Percentiles rank a stretch among this genome's conserved stretches.
These are phyloP conservation scores for Carassius auratus DNA, from an alignment of 2,113 vertebrate species.

Conservation along the genomic window DNA sequence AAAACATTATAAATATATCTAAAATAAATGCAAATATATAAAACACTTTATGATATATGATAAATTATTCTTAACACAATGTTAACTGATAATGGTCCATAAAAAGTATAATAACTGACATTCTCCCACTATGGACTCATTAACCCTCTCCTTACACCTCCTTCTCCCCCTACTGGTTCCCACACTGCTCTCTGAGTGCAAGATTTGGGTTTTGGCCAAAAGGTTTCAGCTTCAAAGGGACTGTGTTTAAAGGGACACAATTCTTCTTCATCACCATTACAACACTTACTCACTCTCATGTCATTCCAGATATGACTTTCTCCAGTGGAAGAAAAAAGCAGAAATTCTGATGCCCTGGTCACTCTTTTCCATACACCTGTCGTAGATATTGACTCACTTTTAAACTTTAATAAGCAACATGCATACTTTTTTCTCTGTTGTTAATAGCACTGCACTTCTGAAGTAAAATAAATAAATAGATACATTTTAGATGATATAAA, in stretches of 20 bases:
- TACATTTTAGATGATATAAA: too few species aligned
- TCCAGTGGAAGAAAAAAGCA: background rate
- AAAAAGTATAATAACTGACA: background rate
- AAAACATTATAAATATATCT: background rate
- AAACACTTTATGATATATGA: background rate
- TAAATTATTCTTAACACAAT: background rate
- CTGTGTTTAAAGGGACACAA: background rate
- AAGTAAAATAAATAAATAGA: too few species aligned
- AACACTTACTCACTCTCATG: background rate
- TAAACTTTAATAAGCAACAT: too few species aligned
- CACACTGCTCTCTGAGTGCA: constrained; percentile 39
- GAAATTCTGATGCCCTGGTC: background rate
- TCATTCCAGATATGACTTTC: background rate
- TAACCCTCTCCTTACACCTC: constrained; percentile 4
- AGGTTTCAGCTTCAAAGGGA: constrained; percentile 24
- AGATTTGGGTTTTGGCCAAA: constrained; percentile 35
- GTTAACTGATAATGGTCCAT: background rate
- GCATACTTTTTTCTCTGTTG: too few species aligned
- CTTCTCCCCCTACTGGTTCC: constrained; percentile 17
- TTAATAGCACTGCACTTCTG: too few species aligned
- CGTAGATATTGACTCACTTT: too few species aligned
- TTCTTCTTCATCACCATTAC: background rate
- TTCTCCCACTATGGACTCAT: constrained; percentile 5
- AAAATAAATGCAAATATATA: background rate
- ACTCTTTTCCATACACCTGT: background rate